Percentiles rank a stretch among this genome's conserved stretches.
These are phyloP conservation scores for Spheniscus humboldti DNA, from an alignment of 2,797 vertebrate species.

Conservation along the genomic window DNA sequence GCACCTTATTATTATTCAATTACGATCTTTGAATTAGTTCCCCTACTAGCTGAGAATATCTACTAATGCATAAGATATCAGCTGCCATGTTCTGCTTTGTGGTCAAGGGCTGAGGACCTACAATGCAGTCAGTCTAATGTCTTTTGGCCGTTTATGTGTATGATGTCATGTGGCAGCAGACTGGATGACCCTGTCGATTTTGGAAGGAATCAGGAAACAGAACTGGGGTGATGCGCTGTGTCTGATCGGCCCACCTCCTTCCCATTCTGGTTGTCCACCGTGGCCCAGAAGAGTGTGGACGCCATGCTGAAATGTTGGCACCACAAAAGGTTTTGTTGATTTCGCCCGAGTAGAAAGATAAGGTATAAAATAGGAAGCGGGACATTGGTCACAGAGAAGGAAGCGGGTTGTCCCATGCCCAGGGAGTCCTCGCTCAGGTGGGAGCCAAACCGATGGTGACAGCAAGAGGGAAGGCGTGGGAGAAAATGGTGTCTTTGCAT, in stretches of 20 bases:
- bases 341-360: not conserved
- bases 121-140: too few species aligned
- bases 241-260: fast-evolving
- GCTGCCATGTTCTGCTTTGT: not conserved
- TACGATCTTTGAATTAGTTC: not conserved
- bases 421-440: not conserved
- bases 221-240: fast-evolving
- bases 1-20: not conserved
- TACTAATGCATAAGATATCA: not conserved
- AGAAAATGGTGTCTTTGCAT: not conserved
- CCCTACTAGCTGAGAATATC: not conserved
- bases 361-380: not conserved
- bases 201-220: not conserved
- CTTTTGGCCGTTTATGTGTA: not conserved
- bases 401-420: not conserved
- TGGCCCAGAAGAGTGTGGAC: fast-evolving
- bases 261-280: fast-evolving
- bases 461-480: not conserved
- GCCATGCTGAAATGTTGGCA: not conserved
- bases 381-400: not conserved
- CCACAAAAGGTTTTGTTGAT: not conserved
- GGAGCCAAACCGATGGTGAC: not conserved
- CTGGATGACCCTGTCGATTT: not conserved
- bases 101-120: not conserved
- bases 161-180: too few species aligned